Conservation (phyloP, 2,113 vertebrate species). For the Pardalotus punctatus region DNA sequence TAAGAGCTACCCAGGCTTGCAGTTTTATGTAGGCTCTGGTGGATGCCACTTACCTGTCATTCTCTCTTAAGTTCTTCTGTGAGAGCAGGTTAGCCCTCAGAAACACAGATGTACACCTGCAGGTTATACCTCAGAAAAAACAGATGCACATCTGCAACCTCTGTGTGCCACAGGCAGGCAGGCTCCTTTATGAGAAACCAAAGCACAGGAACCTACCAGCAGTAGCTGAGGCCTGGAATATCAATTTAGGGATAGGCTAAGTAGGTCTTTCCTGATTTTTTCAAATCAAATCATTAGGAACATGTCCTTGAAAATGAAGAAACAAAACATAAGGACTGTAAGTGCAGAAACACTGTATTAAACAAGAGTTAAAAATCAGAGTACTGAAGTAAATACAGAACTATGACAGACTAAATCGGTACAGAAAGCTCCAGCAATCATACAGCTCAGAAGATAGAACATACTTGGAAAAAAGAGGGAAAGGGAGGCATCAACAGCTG, state of each 20-base stretch:
- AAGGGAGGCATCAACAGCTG: neutral
- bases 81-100: neutral
- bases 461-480: neutral
- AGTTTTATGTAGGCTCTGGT: neutral
- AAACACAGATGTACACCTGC: no score
- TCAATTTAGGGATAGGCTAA: neutral
- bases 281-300: neutral
- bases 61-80: neutral
- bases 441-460: neutral
- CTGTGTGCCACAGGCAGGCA: neutral
- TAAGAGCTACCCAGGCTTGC: neutral
- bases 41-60: neutral
- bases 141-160: neutral
- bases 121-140: neutral
- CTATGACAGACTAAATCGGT: neutral
- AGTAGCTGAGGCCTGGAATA: neutral
- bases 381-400: neutral
- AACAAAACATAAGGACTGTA: neutral
- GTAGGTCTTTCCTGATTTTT: neutral
- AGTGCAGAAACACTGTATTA: neutral
- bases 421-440: neutral
- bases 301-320: neutral
- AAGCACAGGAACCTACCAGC: neutral
- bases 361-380: neutral
- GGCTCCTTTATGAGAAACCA: neutral